Conservation (phyloP, 1,140 invertebrate genomes). For the Apis laboriosa region DNA sequence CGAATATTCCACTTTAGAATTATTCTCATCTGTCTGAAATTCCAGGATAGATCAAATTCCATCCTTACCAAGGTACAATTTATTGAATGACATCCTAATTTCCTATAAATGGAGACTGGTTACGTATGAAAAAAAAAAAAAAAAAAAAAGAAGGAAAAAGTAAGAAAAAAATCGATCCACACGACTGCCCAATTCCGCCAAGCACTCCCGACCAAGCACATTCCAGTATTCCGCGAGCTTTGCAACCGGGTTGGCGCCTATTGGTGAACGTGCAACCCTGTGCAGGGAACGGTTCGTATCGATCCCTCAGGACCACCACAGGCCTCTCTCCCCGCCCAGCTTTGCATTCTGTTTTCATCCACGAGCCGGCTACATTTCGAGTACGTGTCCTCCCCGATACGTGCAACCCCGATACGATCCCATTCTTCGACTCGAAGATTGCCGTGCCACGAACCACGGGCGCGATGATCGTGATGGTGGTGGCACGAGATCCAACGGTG, state of each 20-base stretch:
- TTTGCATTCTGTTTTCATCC: constrained; percentile 55
- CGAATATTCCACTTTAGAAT: too few relatives aligned
- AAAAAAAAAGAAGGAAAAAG: too few relatives aligned
- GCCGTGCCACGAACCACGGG: background rate
- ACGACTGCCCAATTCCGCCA: too few relatives aligned
- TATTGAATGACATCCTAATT: too few relatives aligned
- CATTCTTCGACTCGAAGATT: background rate
- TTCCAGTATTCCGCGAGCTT: background rate
- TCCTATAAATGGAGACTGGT: too few relatives aligned
- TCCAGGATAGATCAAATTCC: too few relatives aligned
- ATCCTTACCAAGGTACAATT: too few relatives aligned
- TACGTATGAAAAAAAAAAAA: too few relatives aligned
- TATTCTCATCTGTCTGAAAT: too few relatives aligned
- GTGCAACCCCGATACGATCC: background rate
- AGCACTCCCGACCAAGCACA: background rate
- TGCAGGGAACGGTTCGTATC: constrained; percentile 69
- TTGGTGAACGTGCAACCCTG: constrained; percentile 56
- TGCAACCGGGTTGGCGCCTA: constrained; percentile 34
- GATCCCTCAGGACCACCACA: constrained; percentile 69
- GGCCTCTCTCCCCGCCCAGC: constrained; percentile 37
- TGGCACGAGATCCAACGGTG: background rate
- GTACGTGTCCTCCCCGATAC: background rate
- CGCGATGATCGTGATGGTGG: too few relatives aligned
- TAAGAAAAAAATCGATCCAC: too few relatives aligned
- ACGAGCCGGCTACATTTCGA: constrained; percentile 39